phyloP scores from a whole-genome alignment of 2,113 vertebrate species.

The Grallaria varia region DNA sequence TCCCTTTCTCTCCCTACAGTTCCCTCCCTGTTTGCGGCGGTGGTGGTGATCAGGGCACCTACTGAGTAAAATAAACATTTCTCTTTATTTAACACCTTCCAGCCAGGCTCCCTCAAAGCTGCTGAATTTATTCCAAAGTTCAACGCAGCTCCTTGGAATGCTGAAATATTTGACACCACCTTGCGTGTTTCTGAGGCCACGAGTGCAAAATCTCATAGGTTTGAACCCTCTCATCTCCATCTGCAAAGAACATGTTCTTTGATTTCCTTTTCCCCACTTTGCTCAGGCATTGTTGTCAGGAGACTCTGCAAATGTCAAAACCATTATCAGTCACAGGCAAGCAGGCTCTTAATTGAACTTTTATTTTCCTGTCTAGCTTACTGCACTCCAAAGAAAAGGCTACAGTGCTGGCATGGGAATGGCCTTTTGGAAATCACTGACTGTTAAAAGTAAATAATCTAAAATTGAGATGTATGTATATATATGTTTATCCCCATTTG shows the following conservation, averaged over 20 bases:
- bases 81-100: neutral
- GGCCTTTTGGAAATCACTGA: conserved; percentile 10
- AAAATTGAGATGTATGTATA: neutral
- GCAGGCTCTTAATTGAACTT: conserved; percentile 61
- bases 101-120: neutral
- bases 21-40: neutral
- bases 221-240: neutral
- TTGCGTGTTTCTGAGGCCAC: neutral
- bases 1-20: neutral
- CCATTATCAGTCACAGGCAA: conserved; percentile 57
- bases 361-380: conserved; percentile 27
- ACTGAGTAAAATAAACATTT: neutral
- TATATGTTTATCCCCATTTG: neutral
- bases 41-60: neutral
- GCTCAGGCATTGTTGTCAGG: conserved; percentile 7
- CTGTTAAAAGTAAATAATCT: conserved; percentile 16
- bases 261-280: neutral
- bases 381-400: conserved; percentile 1
- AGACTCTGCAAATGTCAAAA: conserved; percentile 72
- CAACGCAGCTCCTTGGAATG: rapidly evolving
- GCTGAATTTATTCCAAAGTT: neutral
- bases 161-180: neutral
- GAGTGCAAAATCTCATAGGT: neutral
- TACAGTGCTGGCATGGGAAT: neutral
- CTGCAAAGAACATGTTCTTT: neutral